Conservation (phyloP, 2,797 vertebrate species). For the Peromyscus nudipes region DNA sequence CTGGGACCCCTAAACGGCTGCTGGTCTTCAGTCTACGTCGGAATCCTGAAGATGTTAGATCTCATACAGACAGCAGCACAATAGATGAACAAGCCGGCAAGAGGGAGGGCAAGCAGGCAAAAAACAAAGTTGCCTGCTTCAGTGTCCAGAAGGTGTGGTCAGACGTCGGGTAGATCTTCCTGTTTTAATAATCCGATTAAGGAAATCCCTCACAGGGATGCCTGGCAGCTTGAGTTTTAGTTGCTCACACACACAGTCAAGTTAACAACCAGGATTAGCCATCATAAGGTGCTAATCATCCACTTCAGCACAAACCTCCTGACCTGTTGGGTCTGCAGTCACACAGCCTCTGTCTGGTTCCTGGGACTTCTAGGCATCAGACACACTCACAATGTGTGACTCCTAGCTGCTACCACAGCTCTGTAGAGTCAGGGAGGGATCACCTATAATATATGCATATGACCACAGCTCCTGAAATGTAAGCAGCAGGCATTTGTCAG, state of each 20-base stretch:
- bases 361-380: not conserved
- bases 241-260: not conserved
- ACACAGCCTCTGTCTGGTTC: not conserved
- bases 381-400: accelerated
- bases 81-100: not conserved
- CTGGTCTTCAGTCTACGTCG: not conserved
- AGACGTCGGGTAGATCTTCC: not conserved
- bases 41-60: not conserved
- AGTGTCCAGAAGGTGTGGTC: not conserved
- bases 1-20: not conserved
- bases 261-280: not conserved
- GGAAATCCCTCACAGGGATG: not conserved
- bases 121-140: not conserved
- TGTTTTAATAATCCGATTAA: not conserved
- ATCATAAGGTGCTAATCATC: not conserved
- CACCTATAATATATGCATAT: accelerated
- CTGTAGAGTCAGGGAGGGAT: not conserved
- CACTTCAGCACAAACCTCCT: not conserved
- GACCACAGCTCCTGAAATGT: not conserved
- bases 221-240: not conserved
- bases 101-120: not conserved
- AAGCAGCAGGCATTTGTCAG: accelerated
- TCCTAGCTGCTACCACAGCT: too few species aligned
- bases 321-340: too few species aligned
- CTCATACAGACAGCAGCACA: not conserved